A percentile compares a stretch with the other conserved stretches of the same genome.
These are phyloP conservation scores for Oreonectes daqikongensis DNA, from an alignment of 2,797 vertebrate genomes.

Conservation along the genomic window DNA sequence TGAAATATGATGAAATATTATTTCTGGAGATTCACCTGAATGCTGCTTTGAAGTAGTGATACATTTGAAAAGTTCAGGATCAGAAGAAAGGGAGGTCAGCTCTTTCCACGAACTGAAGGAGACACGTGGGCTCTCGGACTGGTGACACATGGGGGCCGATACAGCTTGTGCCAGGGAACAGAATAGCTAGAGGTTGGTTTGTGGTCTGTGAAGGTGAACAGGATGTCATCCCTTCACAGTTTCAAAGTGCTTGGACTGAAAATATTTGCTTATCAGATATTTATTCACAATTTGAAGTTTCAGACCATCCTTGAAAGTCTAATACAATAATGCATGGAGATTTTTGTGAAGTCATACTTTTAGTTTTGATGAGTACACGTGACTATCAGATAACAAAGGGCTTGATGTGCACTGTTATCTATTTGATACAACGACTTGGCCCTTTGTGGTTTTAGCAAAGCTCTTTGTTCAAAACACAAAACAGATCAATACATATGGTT, in stretches of 20 bases:
- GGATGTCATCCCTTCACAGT: slow-evolving; percentile 2
- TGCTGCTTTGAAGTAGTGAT: not conserved
- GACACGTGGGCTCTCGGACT: slow-evolving; percentile 2
- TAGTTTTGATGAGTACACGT: not conserved
- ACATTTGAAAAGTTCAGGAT: not conserved
- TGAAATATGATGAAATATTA: not conserved
- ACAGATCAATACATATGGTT: slow-evolving; percentile 54
- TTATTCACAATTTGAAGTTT: not conserved
- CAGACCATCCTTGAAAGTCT: not conserved
- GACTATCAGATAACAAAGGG: slow-evolving; percentile 40
- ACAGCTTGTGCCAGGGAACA: slow-evolving; percentile 21
- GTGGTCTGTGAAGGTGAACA: slow-evolving; percentile 24
- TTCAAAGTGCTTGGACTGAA: not conserved
- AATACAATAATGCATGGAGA: slow-evolving; percentile 1
- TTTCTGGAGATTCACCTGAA: not conserved
- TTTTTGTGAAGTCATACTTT: not conserved
- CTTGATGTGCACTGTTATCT: slow-evolving; percentile 27
- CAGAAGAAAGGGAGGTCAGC: not conserved
- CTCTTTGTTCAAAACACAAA: slow-evolving; percentile 49
- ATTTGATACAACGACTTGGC: slow-evolving; percentile 30
- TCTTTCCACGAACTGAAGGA: slow-evolving; percentile 16
- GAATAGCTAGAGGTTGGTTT: slow-evolving; percentile 16
- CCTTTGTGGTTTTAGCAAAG: slow-evolving; percentile 41
- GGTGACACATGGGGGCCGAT: not conserved
- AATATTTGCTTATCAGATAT: not conserved